Base-by-base conservation (phyloP, 1,140 invertebrate genomes). In the Trichogramma pretiosum region DNA sequence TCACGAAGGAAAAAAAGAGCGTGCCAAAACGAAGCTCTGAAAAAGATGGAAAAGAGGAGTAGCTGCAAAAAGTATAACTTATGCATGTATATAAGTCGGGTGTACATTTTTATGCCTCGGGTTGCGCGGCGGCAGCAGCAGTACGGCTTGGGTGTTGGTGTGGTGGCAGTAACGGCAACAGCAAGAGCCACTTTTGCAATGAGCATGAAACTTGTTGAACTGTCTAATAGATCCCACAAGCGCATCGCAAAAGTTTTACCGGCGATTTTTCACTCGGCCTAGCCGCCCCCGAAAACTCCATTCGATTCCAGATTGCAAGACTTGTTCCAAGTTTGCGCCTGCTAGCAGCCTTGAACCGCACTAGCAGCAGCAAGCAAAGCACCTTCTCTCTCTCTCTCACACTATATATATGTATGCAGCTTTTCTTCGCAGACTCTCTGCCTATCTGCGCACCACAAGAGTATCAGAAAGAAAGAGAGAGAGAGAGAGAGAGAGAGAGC, bases 211-310 rank as follows among this genome's bases (percentile, higher is more conserved):
- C 61, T 65, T 63, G 61, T 62, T 65, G 60, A 64, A 55, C 56
- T 55, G 56, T 53, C 55, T 63, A 63, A 65, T 65, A 53, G 60
- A 53, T 49, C 59, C n/a, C 5, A 11, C 39, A 46, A 35, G 57
- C 53, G 50, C 46, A 57, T 49, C 51, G 22, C 51, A 63, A 66
- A 64, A 56, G 65, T 65, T 51, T 44, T 22, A 22, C 33, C 34
- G 40, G 53, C 55, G 62, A 66, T 66, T 66, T 66, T 66, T 66
- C 62, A 65, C 62, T 65, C 55, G 56, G 56, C 54, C 55, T 61
- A 61, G 64, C 63, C 59, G 13, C 16, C 57, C 17, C 3, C 52
- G 54, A 47, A 60, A 58, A 63, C 60, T 64, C 53, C 50, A 64
- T 62, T 59, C 56, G 62, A 64, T 61, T 63, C 57, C 56, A 62